A percentile compares a stretch with the other conserved stretches of the same genome.
Evolutionary conservation across 2,113 vertebrate genomes (phyloP).

Genomic region (Irena cyanogastra): DNA sequence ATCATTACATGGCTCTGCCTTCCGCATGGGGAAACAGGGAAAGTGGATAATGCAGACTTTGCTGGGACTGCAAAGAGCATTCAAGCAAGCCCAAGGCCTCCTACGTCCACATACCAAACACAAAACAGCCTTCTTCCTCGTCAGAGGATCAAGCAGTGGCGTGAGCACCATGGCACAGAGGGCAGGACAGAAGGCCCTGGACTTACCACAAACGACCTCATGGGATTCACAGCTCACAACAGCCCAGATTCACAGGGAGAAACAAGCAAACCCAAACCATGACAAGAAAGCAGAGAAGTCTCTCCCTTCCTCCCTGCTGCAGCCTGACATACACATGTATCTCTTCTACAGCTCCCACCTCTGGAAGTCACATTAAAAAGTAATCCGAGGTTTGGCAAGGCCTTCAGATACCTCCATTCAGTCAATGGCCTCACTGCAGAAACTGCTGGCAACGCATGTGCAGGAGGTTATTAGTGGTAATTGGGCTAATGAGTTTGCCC

Average conservation of each 20-base stretch:
- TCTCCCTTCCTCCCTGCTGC: background rate
- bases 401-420: background rate
- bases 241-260: background rate
- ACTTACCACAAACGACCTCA: background rate
- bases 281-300: background rate
- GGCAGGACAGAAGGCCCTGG: background rate
- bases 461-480: constrained; percentile 36
- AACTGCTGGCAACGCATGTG: background rate
- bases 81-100: background rate
- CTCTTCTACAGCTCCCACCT: background rate
- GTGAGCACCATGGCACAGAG: background rate
- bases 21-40: background rate
- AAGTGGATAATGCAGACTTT: background rate
- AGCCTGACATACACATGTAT: background rate
- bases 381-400: background rate
- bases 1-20: background rate
- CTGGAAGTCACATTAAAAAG: background rate
- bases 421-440: background rate
- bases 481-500: constrained; percentile 39
- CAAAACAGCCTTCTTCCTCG: background rate
- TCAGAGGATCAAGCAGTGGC: background rate
- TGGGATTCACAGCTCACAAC: background rate
- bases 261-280: background rate
- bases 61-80: background rate
- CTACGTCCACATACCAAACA: background rate